Evolutionary conservation across 2,797 vertebrate species (phyloP).

Genomic region (Hafferia zeledoni): DNA sequence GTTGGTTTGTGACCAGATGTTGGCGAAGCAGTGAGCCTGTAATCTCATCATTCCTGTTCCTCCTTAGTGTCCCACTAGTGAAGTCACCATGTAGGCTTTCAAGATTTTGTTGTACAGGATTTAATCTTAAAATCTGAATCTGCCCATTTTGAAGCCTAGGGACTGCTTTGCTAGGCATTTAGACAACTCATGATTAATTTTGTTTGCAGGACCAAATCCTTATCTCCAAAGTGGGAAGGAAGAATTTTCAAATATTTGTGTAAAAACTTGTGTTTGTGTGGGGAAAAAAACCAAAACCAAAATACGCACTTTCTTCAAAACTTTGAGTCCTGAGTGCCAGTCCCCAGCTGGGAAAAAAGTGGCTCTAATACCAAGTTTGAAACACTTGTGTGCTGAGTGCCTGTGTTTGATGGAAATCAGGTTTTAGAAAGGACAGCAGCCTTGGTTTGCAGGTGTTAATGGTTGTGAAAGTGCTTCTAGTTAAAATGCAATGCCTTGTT

Average conservation of each 20-base stretch:
- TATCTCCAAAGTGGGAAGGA: not conserved
- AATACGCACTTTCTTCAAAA: not conserved
- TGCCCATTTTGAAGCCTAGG: not conserved
- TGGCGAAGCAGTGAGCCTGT: not conserved
- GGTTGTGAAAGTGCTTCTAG: not conserved
- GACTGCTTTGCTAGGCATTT: not conserved
- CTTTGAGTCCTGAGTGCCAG: not conserved
- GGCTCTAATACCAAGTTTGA: not conserved
- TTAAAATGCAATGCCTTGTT: not conserved
- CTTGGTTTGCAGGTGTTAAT: not conserved
- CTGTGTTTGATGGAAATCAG: not conserved
- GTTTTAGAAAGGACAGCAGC: not conserved
- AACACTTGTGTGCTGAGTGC: not conserved
- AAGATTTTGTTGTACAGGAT: not conserved
- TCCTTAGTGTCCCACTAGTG: not conserved
- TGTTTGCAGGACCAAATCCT: not conserved
- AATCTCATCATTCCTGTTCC: not conserved
- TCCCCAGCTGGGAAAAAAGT: not conserved
- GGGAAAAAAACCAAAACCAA: not conserved
- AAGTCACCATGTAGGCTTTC: not conserved
- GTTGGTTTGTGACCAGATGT: not conserved
- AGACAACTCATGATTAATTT: not conserved
- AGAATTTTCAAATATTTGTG: not conserved
- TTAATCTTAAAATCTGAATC: not conserved
- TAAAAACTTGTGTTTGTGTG: not conserved